Base-by-base conservation (phyloP, 2,888 invertebrate species). In the Rambutsinella grinnellia region DNA sequence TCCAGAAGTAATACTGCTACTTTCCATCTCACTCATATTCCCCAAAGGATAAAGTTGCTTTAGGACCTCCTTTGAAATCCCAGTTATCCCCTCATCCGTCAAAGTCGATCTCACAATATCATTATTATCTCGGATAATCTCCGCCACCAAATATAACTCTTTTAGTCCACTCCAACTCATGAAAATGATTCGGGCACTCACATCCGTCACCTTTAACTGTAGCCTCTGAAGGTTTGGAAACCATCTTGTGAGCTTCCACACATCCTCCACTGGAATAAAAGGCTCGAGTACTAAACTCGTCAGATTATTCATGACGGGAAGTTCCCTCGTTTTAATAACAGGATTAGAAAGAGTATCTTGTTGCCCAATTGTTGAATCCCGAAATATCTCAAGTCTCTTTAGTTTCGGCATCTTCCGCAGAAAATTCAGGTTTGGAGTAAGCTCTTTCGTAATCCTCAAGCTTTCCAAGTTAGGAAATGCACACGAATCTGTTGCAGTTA, bases 61-160 rank as follows among this genome's bases (percentile, higher is more conserved):
- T 54, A 77, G 15, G 47, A 54, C 21, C 2, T 76, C 53, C 27
- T 65, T 51, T 13, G 68, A 62, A 19, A 79, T 57, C 3, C 79
- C 79, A 17, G 76, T 79, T 13, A 79, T 72, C n/a, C 79, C 79
- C 56, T 74, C 67, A 47, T 79, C 79, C 1, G 69, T 79, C 10
- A 71, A 57, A 26, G 76, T 60, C 19, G 57, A 47, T 28, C 74
- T 57, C 1, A 69, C 65, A 54, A 78, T 53, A 46, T 78, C 74
- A 47, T 74, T 74, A 46, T 65, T 74, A 28, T 78, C 78, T 0
- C 65, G 10, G 8, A 21, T 23, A 36, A 69, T 66, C 13, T 74
- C 66, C 8, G 65, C 74, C n/a, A 74, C 66, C 21, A 78, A 51
- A 61, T 61, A 78, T 0, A 78, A 44, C 23, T 78, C 74, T 46